Base-by-base conservation (phyloP, 2,888 invertebrate species). In the Cheilosia vulpina region DNA sequence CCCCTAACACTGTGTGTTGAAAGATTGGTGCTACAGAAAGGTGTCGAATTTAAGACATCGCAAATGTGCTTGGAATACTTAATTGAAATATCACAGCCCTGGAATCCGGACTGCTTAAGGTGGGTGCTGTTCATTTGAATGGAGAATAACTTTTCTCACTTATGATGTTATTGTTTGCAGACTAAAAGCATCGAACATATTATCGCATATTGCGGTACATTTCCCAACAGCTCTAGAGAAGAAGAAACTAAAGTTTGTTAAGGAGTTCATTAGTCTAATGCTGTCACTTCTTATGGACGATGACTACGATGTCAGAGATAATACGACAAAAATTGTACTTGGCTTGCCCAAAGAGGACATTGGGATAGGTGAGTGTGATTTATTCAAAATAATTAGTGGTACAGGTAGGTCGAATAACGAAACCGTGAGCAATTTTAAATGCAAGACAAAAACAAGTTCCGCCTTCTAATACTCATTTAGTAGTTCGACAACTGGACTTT, bases 221-320 rank as follows among this genome's bases (percentile, higher is more conserved):
- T 87, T 89, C n/a, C 53, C 63, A 0, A 78, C 87, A 55, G 82
- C 88, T 0, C 38, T 90, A 19, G 76, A 84, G 15, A 87, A 88
- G 24, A 87, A 87, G n/a, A 87, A 89, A 73, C 47, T 89, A 0
- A 65, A 87, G 9, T 87, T 91, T 21, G 31, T 91, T 19, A 89
- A 89, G n/a, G 85, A 87, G 17, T 91, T 89, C 69, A 88, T 89
- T 0, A 87, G 88, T 0, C 85, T 91, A 2, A 88, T 90, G 60
- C 68, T 92, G 15, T 88, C 89, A 15, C 88, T 92, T n/a, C 88
- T 91, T 11, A 89, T 89, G 75, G 91, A 91, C 60, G 92, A 91
- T 78, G 89, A 90, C 45, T 88, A 88, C 24, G 88, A 90, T 80
- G 89, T 91, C 82, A 88, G 92, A 13, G 88, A 90, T 66, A 81